Evolutionary conservation across 2,888 invertebrate genomes (phyloP), one percentile per base, ranked within the genome.

Genomic region (Agapetus fuscipes): DNA sequence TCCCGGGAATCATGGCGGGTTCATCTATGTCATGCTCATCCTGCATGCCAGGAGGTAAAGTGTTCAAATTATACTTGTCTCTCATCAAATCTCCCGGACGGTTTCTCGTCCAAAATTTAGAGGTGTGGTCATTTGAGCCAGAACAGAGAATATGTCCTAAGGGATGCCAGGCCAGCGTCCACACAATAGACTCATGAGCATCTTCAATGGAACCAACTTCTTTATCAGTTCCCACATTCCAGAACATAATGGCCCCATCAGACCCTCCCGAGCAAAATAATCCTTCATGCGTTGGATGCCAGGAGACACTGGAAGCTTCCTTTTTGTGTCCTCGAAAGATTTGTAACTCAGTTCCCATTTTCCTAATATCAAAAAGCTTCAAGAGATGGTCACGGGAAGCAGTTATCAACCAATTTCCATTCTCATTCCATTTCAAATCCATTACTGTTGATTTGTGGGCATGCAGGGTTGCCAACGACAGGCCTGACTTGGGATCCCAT

Each of bases 161-260:
- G 1, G 98, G 98, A 72, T 99, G 98, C 98, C 98, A 99, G 17
- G 95, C 94, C 57, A 98, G 72, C 10, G 94, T 91, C 98, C 98
- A 99, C 3, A 98, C 95, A 57, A 96, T 95, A 55, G 93, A 94
- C 61, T 99, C 98, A 64, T 99, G 98, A 2, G 98, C 98, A 55
- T 94, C 89, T 68, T 98, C 97, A 55, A 98, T 94, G 12, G 88
- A 83, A 12, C 97, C 97, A 25, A 98, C 90, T 72, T 98, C 97
- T 61, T 96, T 96, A 58, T 97, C 97, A 49, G 90, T 89, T 1
- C 90, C 96, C 50, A 96, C 96, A 69, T 94, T 86, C 98, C 98
- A 99, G 62, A 97, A 99, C 56, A 97, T 76, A 54, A 99, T 90
- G 9, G 95, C 88, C 13, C 98, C 98, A 71, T 98, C 98, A 26